Base-by-base conservation (phyloP, 2,113 vertebrate species). In the Xenopus laevis region DNA sequence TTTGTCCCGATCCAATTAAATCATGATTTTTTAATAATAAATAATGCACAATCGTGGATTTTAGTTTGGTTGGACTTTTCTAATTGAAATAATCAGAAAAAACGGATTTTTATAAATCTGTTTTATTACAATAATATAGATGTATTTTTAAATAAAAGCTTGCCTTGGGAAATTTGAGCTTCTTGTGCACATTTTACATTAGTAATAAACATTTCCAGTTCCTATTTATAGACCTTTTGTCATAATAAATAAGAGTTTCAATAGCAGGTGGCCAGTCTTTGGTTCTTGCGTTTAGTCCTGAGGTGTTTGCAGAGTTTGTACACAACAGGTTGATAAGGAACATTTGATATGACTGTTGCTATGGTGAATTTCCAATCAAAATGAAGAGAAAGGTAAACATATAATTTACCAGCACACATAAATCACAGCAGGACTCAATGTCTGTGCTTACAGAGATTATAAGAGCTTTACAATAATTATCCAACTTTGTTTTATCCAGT, bases 291-390 rank as follows among this genome's bases (percentile, higher is more conserved):
- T 58, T 75, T 27, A 30, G 44, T 30, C 16, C 46, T 61, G 64
- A 40, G 52, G 13, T 67, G 55, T 33, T 44, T 62, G 65, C 16
- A 40, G 65, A 62, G 21, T 68, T 68, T 75, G 40, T 68, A 61
- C 44, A 73, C 65, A 53, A 75, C 46, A 59, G 61, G 73, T 68
- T 75, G 58, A 73, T 73, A 63, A 75, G 66, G 57, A 52, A 53
- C 62, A 68, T 75, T 75, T 68, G 67, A 68, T 68, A 62, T 59
- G 61, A 68, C 59, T 53, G 73, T 75, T 75, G 73, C 73, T 75
- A 75, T 75, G 73, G 73, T 75, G 73, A 75, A 68, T 68, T 75
- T 75, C 73, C 73, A 75, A 75, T 75, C 73, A 75, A 44, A 68
- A 57, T 75, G 58, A 75, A 53, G 57, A 75, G 73, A 68, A 75